phyloP scores from a whole-genome alignment of 2,113 vertebrate species.

The Ailuropoda melanoleuca region DNA sequence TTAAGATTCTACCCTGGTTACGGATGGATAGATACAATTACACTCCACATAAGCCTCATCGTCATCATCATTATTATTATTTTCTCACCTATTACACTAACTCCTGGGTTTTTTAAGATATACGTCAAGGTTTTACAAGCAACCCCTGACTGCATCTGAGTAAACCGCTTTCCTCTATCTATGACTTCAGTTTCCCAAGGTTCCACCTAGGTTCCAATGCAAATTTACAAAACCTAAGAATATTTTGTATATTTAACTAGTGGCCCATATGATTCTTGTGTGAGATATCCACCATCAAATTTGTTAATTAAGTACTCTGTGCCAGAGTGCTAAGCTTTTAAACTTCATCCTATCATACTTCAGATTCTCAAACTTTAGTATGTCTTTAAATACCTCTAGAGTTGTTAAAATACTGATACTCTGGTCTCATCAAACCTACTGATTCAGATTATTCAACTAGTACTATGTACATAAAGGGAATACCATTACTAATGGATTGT shows the following conservation, averaged over 20 bases:
- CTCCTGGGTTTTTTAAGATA: background rate
- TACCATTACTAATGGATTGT: background rate
- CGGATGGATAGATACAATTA: background rate
- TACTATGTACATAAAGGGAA: background rate
- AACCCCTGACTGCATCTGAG: background rate
- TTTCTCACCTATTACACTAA: background rate
- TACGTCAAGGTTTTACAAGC: conserved; percentile 1
- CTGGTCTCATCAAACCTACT: background rate
- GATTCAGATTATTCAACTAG: background rate
- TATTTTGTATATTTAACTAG: conserved; percentile 5
- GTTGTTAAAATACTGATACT: background rate
- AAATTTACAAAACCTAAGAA: background rate
- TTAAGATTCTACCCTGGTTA: background rate
- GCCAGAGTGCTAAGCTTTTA: background rate
- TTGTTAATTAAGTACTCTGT: background rate
- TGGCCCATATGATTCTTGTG: background rate
- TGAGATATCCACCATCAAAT: background rate
- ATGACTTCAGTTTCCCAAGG: background rate
- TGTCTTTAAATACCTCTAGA: background rate
- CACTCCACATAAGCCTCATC: background rate
- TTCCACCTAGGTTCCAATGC: background rate
- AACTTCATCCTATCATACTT: background rate
- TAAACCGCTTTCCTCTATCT: background rate
- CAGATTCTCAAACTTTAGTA: background rate
- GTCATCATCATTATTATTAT: background rate